A percentile compares a stretch with the other conserved stretches of the same genome.
These are phyloP conservation scores for Nezara viridula DNA, from an alignment of 2,888 invertebrate species.

Conservation along the genomic window DNA sequence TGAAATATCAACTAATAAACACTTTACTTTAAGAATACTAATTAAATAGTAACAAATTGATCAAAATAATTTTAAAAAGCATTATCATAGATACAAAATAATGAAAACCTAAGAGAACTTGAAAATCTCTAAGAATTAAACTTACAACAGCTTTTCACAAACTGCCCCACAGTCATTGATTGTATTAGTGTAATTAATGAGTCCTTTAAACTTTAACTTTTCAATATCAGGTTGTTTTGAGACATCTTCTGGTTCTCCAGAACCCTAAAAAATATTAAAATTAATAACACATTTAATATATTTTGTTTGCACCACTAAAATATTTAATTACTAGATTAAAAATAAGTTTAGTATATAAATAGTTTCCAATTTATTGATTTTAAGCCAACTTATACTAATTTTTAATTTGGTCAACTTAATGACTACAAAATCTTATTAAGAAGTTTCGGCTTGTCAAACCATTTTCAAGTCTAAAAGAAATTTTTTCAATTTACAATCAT, in stretches of 20 bases:
- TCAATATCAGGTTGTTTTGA: neutral
- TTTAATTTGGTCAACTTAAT: too few relatives aligned
- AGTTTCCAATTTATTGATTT: too few relatives aligned
- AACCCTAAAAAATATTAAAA: constrained; percentile 1
- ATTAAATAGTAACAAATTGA: too few relatives aligned
- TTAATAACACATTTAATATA: neutral
- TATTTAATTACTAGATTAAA: neutral
- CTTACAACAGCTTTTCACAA: constrained; percentile 71
- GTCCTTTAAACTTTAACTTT: constrained; percentile 66
- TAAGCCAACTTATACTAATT: too few relatives aligned
- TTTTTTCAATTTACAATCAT: too few relatives aligned
- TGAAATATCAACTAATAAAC: too few relatives aligned
- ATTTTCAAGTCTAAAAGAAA: too few relatives aligned
- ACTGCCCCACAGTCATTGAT: constrained; percentile 70
- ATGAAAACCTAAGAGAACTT: neutral
- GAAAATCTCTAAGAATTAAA: constrained; percentile 49
- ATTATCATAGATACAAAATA: neutral
- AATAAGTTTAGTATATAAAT: neutral
- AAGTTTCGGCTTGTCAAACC: too few relatives aligned
- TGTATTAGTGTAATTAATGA: constrained; percentile 68
- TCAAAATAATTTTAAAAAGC: neutral
- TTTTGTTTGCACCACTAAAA: neutral
- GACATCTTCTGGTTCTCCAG: neutral
- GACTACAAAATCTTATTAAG: too few relatives aligned
- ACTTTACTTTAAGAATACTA: too few relatives aligned